These are phyloP conservation scores for Acronicta leporina DNA, from an alignment of 2,888 invertebrate species.

Conservation along the genomic window DNA sequence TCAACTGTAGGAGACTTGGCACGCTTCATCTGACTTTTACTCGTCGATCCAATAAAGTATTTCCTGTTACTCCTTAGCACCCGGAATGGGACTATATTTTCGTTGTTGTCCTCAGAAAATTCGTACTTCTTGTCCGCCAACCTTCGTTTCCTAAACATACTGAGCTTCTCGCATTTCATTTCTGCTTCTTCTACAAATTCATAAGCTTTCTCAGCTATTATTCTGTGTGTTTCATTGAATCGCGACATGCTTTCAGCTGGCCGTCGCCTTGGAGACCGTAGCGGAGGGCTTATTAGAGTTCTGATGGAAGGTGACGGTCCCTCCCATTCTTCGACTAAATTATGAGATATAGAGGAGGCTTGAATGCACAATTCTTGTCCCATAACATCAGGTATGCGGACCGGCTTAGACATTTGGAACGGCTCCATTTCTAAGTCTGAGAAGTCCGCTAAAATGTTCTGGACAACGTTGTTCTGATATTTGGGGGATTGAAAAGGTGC, in stretches of 20 bases:
- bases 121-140: slow-evolving; percentile 97
- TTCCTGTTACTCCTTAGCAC: slow-evolving; percentile 89
- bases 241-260: slow-evolving; percentile 87
- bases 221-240: slow-evolving; percentile 87
- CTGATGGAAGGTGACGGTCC: slow-evolving; percentile 84
- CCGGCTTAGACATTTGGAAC: slow-evolving; percentile 79
- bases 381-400: slow-evolving; percentile 82
- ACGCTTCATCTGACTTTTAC: slow-evolving; percentile 70
- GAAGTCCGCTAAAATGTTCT: slow-evolving; percentile 90
- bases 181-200: slow-evolving; percentile 95
- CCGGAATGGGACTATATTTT: slow-evolving; percentile 91
- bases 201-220: slow-evolving; percentile 92
- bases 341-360: slow-evolving; percentile 83
- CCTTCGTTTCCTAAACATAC: slow-evolving; percentile 94
- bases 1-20: slow-evolving; percentile 84
- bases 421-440: slow-evolving; percentile 90
- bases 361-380: slow-evolving; percentile 85
- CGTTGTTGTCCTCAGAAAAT: slow-evolving; percentile 94
- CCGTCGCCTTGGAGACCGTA: slow-evolving; percentile 81
- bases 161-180: slow-evolving; percentile 95
- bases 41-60: slow-evolving; percentile 82
- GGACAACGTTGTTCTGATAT: slow-evolving; percentile 88
- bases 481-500: slow-evolving; percentile 85
- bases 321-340: slow-evolving; percentile 87
- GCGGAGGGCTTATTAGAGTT: slow-evolving; percentile 83